These are phyloP conservation scores for Ondatra zibethicus DNA, from an alignment of 2,113 vertebrate genomes.

Conservation along the genomic window DNA sequence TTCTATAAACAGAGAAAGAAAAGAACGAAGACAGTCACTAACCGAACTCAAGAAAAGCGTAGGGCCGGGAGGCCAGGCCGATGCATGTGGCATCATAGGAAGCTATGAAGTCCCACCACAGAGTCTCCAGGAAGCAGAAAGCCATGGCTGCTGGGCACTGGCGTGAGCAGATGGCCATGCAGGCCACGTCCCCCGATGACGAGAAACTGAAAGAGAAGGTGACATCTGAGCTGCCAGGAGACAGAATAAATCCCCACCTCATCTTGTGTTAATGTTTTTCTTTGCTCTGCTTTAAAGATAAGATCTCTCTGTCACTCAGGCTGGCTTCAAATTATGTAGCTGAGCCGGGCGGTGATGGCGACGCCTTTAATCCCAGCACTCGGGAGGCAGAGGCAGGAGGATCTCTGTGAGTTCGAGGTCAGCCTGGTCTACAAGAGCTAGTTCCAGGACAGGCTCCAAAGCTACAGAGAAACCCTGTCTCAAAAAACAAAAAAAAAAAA, in stretches of 20 bases:
- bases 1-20: background rate
- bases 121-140: conserved; percentile 97
- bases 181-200: conserved; percentile 92
- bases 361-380: no score
- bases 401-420: no score
- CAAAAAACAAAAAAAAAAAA: no score
- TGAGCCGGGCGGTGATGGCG: no score
- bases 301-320: background rate
- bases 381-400: no score
- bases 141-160: conserved; percentile 92
- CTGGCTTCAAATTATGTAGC: background rate
- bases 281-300: background rate
- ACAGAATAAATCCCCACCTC: fast-evolving
- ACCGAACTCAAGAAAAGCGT: conserved; percentile 98
- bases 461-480: no score
- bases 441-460: no score
- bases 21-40: conserved; percentile 75
- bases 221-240: background rate
- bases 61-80: conserved; percentile 92
- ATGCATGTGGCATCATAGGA: conserved; percentile 89
- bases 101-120: conserved; percentile 95
- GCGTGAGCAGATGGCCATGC: conserved; percentile 93
- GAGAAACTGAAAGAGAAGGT: conserved; percentile 89
- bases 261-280: no score
- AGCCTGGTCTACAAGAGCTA: no score